Percentiles rank a stretch among this genome's conserved stretches.
These are phyloP conservation scores for Vidua chalybeata DNA, from an alignment of 2,113 vertebrate species.

Conservation along the genomic window DNA sequence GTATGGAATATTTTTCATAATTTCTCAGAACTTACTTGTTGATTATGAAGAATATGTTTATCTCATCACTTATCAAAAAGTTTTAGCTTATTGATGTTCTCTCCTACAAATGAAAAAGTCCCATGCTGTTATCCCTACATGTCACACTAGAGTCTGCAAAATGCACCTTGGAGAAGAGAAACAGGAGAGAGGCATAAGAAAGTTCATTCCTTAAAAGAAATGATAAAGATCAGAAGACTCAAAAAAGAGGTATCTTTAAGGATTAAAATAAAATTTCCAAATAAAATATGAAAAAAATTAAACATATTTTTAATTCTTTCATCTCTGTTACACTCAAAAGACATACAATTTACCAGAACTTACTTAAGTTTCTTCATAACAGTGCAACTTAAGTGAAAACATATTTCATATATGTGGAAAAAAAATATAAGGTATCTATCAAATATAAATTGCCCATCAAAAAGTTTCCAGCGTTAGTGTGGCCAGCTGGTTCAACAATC, in stretches of 20 bases:
- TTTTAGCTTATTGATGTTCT: neutral
- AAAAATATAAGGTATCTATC: accelerated
- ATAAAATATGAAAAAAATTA: neutral
- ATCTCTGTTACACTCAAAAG: neutral
- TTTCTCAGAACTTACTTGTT: neutral
- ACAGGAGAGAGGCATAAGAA: neutral
- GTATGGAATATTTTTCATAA: neutral
- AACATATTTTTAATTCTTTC: neutral
- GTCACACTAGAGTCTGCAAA: neutral
- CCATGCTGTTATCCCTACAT: neutral
- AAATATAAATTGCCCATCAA: neutral
- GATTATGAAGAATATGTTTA: neutral
- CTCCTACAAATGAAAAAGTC: neutral
- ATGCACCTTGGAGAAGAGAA: neutral
- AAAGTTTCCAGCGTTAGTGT: neutral
- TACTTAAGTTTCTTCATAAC: neutral
- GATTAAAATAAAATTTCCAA: neutral
- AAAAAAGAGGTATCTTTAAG: neutral
- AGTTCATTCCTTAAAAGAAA: neutral
- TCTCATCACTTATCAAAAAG: neutral
- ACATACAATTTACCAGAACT: neutral
- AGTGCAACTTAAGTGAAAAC: neutral
- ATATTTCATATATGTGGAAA: neutral
- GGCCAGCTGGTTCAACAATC: neutral
- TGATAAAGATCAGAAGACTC: neutral